Evolutionary conservation across 2,888 invertebrate genomes (phyloP).

Genomic region (Agriopis leucophaearia): DNA sequence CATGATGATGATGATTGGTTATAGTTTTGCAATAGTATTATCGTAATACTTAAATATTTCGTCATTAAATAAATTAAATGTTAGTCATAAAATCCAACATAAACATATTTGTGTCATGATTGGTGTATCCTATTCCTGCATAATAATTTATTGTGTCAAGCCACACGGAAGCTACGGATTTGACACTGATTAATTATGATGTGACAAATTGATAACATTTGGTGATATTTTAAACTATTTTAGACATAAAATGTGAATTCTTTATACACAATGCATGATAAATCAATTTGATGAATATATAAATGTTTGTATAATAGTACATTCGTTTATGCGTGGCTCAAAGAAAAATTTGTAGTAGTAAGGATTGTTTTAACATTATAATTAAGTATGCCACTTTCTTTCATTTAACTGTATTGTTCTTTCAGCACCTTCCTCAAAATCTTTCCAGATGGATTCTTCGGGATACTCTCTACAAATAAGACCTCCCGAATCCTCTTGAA

Average conservation of each 20-base stretch:
- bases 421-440: slow-evolving; percentile 88
- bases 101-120: slow-evolving; percentile 4
- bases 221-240: slow-evolving; percentile 13
- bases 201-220: slow-evolving; percentile 13
- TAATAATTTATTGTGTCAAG: slow-evolving; percentile 2
- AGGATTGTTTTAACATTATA: not conserved
- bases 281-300: not conserved
- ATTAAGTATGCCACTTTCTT: not conserved
- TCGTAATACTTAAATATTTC: not conserved
- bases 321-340: no score
- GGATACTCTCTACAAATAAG: slow-evolving; percentile 88
- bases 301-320: not conserved
- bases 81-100: not conserved
- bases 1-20: no score
- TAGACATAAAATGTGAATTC: not conserved
- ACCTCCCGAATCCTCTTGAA: slow-evolving; percentile 92
- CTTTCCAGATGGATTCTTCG: slow-evolving; percentile 92
- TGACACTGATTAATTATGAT: slow-evolving; percentile 17
- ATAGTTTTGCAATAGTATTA: no score
- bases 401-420: slow-evolving; percentile 54
- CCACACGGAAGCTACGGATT: slow-evolving; percentile 14
- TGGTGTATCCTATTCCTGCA: not conserved
- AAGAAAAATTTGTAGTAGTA: not conserved
- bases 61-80: not conserved
- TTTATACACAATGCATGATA: not conserved